phyloP scores from a whole-genome alignment of 1,140 invertebrate genomes.

The Zaprionus tsacasi region DNA sequence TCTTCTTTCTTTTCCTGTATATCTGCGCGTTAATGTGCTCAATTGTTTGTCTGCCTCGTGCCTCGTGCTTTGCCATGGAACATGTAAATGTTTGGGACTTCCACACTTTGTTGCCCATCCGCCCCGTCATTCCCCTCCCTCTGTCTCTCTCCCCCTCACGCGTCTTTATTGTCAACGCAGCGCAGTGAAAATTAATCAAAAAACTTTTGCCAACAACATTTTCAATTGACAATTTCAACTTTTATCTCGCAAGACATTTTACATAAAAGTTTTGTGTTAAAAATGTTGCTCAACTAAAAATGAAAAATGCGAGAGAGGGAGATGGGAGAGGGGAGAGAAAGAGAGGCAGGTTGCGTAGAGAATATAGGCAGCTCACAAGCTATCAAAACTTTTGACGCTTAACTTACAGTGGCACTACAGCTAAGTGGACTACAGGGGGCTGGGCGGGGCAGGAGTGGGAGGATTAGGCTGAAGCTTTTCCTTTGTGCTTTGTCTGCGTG shows the following conservation, averaged over 20 bases:
- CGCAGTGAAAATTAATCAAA: slow-evolving; percentile 83
- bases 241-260: slow-evolving; percentile 80
- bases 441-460: neutral
- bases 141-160: slow-evolving; percentile 3
- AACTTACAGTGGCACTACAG: slow-evolving; percentile 44
- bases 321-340: neutral
- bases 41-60: slow-evolving; percentile 76
- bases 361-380: slow-evolving; percentile 73
- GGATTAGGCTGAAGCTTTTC: slow-evolving; percentile 15
- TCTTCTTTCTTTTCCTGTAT: slow-evolving; percentile 21
- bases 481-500: slow-evolving; percentile 54
- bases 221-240: slow-evolving; percentile 84
- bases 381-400: slow-evolving; percentile 80
- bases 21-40: slow-evolving; percentile 75
- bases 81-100: slow-evolving; percentile 52
- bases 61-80: slow-evolving; percentile 40
- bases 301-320: slow-evolving; percentile 57
- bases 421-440: neutral
- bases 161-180: slow-evolving; percentile 67
- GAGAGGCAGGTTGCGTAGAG: neutral
- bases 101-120: slow-evolving; percentile 30
- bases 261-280: slow-evolving; percentile 81
- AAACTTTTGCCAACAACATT: slow-evolving; percentile 83
- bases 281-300: slow-evolving; percentile 74
- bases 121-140: neutral